Evolutionary conservation across 2,888 invertebrate species (phyloP).

Genomic region (Trypoxylon attenuatum): DNA sequence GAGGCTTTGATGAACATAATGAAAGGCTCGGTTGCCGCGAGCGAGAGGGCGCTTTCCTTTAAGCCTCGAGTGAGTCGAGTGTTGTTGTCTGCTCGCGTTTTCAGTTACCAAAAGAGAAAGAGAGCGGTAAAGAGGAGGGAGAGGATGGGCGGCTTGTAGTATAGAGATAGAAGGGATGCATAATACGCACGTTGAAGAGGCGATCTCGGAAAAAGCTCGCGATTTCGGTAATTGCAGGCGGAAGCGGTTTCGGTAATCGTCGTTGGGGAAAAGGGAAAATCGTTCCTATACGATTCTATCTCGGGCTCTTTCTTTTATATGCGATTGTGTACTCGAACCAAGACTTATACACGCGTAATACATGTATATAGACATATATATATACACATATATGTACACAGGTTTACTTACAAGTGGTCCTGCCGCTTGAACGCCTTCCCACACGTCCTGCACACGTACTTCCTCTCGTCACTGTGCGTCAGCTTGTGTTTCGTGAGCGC

Average conservation of each 20-base stretch:
- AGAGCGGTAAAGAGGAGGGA: not conserved
- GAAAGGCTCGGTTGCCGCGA: conserved; percentile 21
- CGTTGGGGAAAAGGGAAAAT: conserved; percentile 26
- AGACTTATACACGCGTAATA: too few species aligned
- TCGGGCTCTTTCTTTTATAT: too few species aligned
- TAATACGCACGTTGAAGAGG: conserved; percentile 4
- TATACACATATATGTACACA: too few species aligned
- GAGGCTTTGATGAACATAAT: conserved; percentile 37
- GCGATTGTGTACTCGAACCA: too few species aligned
- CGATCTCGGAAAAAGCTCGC: not conserved
- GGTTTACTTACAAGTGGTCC: conserved; percentile 95
- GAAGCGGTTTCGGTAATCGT: conserved; percentile 19
- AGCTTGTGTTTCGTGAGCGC: conserved; percentile 97
- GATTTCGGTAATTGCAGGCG: conserved; percentile 14
- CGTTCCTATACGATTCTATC: conserved; percentile 20
- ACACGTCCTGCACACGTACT: conserved; percentile 96
- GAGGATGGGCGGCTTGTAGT: too few species aligned
- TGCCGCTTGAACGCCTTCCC: conserved; percentile 98
- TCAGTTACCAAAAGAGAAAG: not conserved
- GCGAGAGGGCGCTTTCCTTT: conserved; percentile 28
- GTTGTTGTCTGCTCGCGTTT: conserved; percentile 27
- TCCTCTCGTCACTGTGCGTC: conserved; percentile 98
- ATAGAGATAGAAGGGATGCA: too few species aligned
- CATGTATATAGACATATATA: too few species aligned
- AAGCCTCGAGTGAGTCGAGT: conserved; percentile 23